Base-by-base conservation (phyloP, 2,797 vertebrate species). In the Coregonus suidteri region DNA sequence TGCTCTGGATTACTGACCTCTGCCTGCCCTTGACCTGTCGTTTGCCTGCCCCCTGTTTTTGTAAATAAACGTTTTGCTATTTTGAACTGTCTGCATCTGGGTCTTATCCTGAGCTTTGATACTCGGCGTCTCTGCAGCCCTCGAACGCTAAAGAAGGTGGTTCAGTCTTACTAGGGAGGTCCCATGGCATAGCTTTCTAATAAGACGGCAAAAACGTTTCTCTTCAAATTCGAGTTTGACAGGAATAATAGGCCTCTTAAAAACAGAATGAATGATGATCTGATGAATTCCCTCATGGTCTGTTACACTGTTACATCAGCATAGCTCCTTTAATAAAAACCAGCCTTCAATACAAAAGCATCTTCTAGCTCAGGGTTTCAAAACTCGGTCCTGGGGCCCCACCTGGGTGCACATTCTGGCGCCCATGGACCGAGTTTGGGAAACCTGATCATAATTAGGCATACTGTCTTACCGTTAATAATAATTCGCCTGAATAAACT, bases 81-180 rank as follows among this genome's bases (percentile, higher is more conserved):
- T 25, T 25, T 25, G 25, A 25, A 25, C 25, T 25, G 25, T 25
- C 25, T 25, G 1, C 25, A 25, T 25, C 25, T 25, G 25, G 25
- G 25, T 25, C 25, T 25, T 25, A 25, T 25, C 25, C 25, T 25
- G 25, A 25, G 25, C 25, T 25, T 25, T 25, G 25, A 25, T 25
- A 25, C 25, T 25, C 80, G 82, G 85, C 87, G 84, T 91, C 93
- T 87, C 79, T 81, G 80, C 84, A 85, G 89, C 86, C 77, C 79
- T 73, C 59, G 74, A 85, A 91, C 87, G 81, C 89, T 88, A 74
- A 83, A 25, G 25, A 25, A 25, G 83, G 77, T 75, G 88, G 25
- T 25, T 25, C 25, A 25, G 25, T 92, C 94, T 91, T 81, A 85
- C 84, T 78, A 84, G 75, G 52, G 81, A 84, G 87, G 87, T 67